Base-by-base conservation (phyloP, 1,140 invertebrate species). In the Bombyx mandarina region DNA sequence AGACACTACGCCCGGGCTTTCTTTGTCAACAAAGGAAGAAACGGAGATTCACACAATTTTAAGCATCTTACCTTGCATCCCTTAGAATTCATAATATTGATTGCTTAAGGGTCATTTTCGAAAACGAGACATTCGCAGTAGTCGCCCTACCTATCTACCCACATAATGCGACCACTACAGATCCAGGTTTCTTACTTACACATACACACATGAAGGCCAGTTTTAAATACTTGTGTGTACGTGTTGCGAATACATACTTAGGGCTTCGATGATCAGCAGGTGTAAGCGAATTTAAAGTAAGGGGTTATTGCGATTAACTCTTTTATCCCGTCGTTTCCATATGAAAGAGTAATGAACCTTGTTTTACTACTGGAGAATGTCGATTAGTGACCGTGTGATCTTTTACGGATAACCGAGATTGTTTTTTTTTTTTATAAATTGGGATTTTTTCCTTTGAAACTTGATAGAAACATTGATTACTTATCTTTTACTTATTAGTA, bases 291-390 rank as follows among this genome's bases (percentile, higher is more conserved):
- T 67, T 82, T 76, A 79, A 73, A 81, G 80, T 73, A 81, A 85
- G 81, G 84, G 84, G 84, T 81, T 84, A 84, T 85, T 82, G 81
- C 82, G 82, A 85, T 87, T 84, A 84, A 85, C 82, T 85, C 81
- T 82, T 87, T 87, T 87, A 85, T 87, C 84, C 82, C 82, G 84
- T 85, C 81, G 82, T 87, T 87, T 87, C 82, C 82, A 87, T 87
- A 85, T 85, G 79, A 85, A 85, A 84, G 84, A 87, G 82, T 87
- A 87, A 85, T 87, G 84, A 87, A 87, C 84, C 82, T 87, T 85
- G 79, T 84, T 85, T 71, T 73, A 77, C 76, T 83, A 83, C 77
- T 81, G 73, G 80, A 77, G 73, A 63, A 71, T 73, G 80, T 81
- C 81, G 76, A 86, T 86, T 78, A 77, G 78, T 74, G 75, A 86